Evolutionary conservation across 2,113 vertebrate species (phyloP).

Genomic region (Ariopsis seemanni): DNA sequence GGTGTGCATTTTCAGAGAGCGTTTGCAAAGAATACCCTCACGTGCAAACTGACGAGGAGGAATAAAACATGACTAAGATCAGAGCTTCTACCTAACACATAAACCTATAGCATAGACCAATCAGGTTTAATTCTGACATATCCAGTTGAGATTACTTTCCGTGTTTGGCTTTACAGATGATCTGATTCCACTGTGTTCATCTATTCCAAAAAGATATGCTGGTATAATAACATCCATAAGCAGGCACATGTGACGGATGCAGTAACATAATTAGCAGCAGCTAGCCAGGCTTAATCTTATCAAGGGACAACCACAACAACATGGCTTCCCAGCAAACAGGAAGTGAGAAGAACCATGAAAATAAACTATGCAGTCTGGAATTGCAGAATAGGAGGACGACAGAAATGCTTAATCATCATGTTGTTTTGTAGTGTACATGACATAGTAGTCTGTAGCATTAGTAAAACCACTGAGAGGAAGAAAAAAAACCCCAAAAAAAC

Average conservation of each 20-base stretch:
- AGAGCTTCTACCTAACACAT: neutral
- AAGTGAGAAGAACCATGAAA: constrained; percentile 13
- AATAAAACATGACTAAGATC: neutral
- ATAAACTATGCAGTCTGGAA: neutral
- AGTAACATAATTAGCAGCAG: constrained; percentile 64
- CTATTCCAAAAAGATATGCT: constrained; percentile 47
- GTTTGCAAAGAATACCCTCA: neutral
- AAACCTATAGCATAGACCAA: neutral
- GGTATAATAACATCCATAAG: constrained; percentile 63
- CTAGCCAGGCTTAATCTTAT: constrained; percentile 64
- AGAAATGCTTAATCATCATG: neutral
- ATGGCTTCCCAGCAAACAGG: constrained; percentile 39
- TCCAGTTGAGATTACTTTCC: neutral
- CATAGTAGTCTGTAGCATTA: neutral
- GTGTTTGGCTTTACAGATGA: neutral
- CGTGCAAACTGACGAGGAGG: neutral
- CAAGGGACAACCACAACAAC: constrained; percentile 51
- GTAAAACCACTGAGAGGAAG: neutral
- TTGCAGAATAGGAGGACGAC: constrained; percentile 18
- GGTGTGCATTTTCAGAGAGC: neutral
- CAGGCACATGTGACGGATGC: constrained; percentile 55
- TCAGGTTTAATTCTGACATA: neutral
- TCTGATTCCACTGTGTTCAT: neutral
- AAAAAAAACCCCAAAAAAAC: too few species aligned
- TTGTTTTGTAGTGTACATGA: neutral